These are phyloP conservation scores for Paratilapia polleni DNA, from an alignment of 2,113 vertebrate genomes.

Conservation along the genomic window DNA sequence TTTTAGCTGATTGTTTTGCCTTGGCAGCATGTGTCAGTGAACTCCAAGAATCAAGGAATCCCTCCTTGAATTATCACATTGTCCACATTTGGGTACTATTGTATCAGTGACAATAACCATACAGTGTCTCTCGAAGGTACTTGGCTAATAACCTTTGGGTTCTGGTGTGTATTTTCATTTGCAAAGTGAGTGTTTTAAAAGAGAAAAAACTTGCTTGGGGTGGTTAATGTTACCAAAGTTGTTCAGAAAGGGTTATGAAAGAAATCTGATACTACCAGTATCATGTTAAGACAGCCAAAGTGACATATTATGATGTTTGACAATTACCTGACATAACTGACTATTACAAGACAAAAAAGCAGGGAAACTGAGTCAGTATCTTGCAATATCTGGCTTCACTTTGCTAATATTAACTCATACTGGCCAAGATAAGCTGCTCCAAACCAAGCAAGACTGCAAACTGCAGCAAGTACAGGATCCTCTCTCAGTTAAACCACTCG, in stretches of 20 bases:
- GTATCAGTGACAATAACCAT: not conserved
- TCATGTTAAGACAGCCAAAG: not conserved
- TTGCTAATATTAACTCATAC: not conserved
- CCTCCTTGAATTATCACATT: slow-evolving; percentile 13
- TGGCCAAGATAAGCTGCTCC: not conserved
- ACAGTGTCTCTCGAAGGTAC: not conserved
- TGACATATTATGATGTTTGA: not conserved
- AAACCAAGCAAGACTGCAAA: not conserved
- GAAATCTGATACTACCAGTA: not conserved
- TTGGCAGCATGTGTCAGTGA: slow-evolving; percentile 21
- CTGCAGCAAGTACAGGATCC: not conserved
- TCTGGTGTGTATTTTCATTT: not conserved
- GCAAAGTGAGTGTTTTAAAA: not conserved
- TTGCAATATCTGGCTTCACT: not conserved
- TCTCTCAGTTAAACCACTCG: not conserved
- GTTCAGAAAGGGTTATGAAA: not conserved
- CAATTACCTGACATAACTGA: not conserved
- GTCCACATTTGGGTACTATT: not conserved
- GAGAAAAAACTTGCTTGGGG: not conserved
- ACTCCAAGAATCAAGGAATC: slow-evolving; percentile 12
- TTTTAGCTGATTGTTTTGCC: slow-evolving; percentile 39
- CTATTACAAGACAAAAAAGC: not conserved
- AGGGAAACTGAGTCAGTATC: not conserved
- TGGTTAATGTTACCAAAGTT: not conserved
- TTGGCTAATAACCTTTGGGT: not conserved